These are phyloP conservation scores for Colletes latitarsis DNA, from an alignment of 1,140 invertebrate species.

Conservation along the genomic window DNA sequence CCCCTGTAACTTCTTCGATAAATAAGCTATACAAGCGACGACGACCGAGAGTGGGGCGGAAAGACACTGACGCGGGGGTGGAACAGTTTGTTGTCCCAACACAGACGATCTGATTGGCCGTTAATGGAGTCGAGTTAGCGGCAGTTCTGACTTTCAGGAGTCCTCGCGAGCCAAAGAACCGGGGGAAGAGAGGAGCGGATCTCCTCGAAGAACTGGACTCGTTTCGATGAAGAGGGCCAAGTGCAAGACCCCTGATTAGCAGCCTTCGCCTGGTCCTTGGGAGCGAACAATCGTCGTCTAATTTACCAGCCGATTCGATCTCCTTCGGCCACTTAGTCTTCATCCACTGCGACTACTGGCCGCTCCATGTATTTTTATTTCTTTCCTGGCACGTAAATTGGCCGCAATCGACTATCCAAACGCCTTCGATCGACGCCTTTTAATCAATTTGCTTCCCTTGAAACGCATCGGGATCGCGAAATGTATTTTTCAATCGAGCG, in stretches of 20 bases:
- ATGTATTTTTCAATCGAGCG: too few species aligned
- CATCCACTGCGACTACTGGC: neutral
- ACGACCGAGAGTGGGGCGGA: constrained; percentile 25
- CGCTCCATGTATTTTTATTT: constrained; percentile 22
- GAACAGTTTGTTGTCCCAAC: constrained; percentile 75
- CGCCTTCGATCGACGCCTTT: neutral
- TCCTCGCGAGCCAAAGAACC: constrained; percentile 51
- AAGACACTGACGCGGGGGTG: constrained; percentile 25
- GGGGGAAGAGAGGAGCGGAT: constrained; percentile 28
- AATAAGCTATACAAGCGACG: constrained; percentile 75
- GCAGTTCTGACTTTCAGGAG: constrained; percentile 70
- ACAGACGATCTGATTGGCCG: constrained; percentile 79
- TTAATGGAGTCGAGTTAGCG: constrained; percentile 72
- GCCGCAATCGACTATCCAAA: neutral
- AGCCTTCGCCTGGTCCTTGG: constrained; percentile 48
- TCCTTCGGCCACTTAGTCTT: constrained; percentile 38
- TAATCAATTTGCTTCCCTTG: neutral
- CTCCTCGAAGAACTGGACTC: constrained; percentile 57
- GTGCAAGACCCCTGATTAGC: constrained; percentile 71
- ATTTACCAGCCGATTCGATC: constrained; percentile 65
- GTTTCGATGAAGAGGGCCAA: constrained; percentile 39
- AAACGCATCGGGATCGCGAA: too few species aligned
- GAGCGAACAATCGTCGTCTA: constrained; percentile 68
- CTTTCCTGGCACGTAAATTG: constrained; percentile 19
- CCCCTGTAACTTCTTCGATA: constrained; percentile 77